Base-by-base conservation (phyloP, 2,888 invertebrate genomes). In the Pseudoips prasinana region DNA sequence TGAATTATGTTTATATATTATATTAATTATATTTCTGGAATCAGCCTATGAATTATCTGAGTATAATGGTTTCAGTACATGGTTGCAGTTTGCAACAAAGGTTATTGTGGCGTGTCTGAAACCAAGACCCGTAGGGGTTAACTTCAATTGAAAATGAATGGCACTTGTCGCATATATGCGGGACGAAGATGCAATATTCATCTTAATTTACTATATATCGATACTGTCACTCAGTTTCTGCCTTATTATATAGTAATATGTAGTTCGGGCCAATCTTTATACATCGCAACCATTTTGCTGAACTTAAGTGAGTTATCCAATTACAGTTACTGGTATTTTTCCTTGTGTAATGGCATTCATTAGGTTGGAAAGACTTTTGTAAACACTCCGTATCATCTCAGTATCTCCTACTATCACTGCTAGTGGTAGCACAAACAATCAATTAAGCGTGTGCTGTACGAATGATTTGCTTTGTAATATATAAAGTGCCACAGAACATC, bases 251-350 rank as follows among this genome's bases (percentile, higher is more conserved):
- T n/a, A n/a, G n/a, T n/a, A n/a, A n/a, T 33, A 11, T 1, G 3
- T 18, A 34, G 19, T 14, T 40, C 10, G 7, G 14, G n/a, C 49
- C 45, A 49, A n/a, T 49, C 40, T 20, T 38, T 30, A 18, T 46
- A 47, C 20, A 51, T 17, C 10, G 19, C 7, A 42, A 42, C 46
- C 38, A 47, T 41, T 10, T 36, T 46, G 10, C 6, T 25, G 2
- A 51, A 25, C 8, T 10, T 34, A 6, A 46, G 24, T 6, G 22
- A 20, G 19, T 30, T 33, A 23, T 39, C 37, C 8, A 46, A 22
- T 19, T 47, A 47, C 22, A 43, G 25, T 35, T 46, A 22, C 29
- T 38, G 22, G 11, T 24, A 22, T 25, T 30, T 40, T 45, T 40
- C 19, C 45, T 40, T 0, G 33, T 38, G 9, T 45, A 41, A 7